A percentile compares a stretch with the other conserved stretches of the same genome.
Conservation (phyloP, 2,113 vertebrate genomes). For the Agelaius tricolor region DNA sequence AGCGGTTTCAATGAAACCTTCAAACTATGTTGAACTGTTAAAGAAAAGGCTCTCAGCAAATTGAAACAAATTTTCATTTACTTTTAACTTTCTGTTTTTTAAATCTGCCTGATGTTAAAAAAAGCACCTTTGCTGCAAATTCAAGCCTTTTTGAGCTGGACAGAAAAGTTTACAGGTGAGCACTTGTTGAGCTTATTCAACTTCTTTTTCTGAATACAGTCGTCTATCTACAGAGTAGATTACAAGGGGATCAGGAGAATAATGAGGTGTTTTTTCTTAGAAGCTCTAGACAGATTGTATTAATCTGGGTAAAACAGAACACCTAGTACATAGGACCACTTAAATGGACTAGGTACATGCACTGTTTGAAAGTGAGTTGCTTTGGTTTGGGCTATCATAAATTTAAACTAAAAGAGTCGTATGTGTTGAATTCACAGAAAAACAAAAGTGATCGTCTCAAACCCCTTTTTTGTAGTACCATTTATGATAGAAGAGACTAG, state of each 20-base stretch:
- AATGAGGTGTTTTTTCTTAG: not conserved
- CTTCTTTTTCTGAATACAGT: not conserved
- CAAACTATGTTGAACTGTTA: not conserved
- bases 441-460: not conserved
- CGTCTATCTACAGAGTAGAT: not conserved
- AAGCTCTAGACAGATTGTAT: not conserved
- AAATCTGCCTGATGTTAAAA: not conserved
- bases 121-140: not conserved
- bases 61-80: not conserved
- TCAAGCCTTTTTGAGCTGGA: not conserved
- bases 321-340: not conserved
- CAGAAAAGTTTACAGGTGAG: not conserved
- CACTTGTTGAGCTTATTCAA: not conserved
- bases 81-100: not conserved
- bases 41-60: not conserved
- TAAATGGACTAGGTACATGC: not conserved
- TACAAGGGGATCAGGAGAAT: accelerated
- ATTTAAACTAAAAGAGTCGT: not conserved
- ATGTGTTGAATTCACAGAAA: not conserved
- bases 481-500: not conserved
- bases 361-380: not conserved
- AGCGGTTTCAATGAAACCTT: not conserved
- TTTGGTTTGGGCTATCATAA: not conserved
- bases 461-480: not conserved
- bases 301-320: not conserved